Percentiles rank a stretch among this genome's conserved stretches.
These are phyloP conservation scores for Drosophila biarmipes DNA, from an alignment of 1,140 invertebrate genomes.

Conservation along the genomic window DNA sequence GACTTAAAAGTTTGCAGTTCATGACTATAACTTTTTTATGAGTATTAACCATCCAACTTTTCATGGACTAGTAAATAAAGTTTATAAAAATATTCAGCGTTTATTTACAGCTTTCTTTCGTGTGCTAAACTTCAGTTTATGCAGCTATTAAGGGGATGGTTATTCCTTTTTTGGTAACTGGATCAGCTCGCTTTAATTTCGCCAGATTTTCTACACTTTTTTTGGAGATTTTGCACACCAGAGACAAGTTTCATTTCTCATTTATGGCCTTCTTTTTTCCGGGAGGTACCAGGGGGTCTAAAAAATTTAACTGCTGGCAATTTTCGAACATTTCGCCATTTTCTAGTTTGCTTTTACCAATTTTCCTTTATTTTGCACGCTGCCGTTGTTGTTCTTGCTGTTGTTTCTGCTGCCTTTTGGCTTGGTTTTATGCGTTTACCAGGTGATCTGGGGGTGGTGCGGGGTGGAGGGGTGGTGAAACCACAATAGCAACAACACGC, in stretches of 20 bases:
- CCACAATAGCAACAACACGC: slow-evolving; percentile 60
- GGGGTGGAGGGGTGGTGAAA: slow-evolving; percentile 11
- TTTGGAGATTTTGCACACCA: slow-evolving; percentile 18
- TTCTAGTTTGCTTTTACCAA: slow-evolving; percentile 57
- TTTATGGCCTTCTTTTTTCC: slow-evolving; percentile 56
- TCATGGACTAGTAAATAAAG: not conserved
- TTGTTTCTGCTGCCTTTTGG: slow-evolving; percentile 43
- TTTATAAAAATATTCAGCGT: slow-evolving; percentile 2
- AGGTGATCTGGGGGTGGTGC: slow-evolving; percentile 29
- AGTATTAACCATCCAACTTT: not conserved
- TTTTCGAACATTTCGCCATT: slow-evolving; percentile 75
- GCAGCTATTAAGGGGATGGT: not conserved
- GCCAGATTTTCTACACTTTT: slow-evolving; percentile 37
- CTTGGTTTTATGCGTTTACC: slow-evolving; percentile 64
- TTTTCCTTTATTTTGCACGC: slow-evolving; percentile 40
- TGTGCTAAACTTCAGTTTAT: slow-evolving; percentile 29
- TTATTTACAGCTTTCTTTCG: slow-evolving; percentile 6
- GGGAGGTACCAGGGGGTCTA: not conserved
- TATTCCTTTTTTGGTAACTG: not conserved
- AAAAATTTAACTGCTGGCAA: slow-evolving; percentile 75
- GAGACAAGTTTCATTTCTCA: slow-evolving; percentile 81
- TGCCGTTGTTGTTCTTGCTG: slow-evolving; percentile 29
- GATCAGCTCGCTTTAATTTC: slow-evolving; percentile 29
- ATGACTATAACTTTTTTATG: not conserved
- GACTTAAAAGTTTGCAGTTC: slow-evolving; percentile 1